Evolutionary conservation across 1,140 invertebrate genomes (phyloP).

Genomic region (Platyscapa corneri): DNA sequence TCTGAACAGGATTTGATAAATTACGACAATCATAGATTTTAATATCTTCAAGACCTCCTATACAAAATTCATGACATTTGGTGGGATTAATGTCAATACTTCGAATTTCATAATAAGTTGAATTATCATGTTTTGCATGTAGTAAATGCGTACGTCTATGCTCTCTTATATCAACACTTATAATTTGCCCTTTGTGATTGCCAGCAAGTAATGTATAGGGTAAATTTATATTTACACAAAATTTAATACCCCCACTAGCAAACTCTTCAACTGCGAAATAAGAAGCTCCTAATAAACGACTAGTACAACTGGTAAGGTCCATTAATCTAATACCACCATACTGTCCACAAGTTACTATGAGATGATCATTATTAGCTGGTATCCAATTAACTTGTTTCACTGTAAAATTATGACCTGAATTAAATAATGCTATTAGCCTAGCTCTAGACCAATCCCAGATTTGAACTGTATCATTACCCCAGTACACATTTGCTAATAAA

Average conservation of each 20-base stretch:
- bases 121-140: constrained; percentile 37
- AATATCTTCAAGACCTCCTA: constrained; percentile 24
- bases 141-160: not conserved
- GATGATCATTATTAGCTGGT: constrained; percentile 30
- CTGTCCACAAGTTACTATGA: constrained; percentile 39
- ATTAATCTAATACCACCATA: constrained; percentile 39
- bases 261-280: constrained; percentile 8
- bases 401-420: constrained; percentile 35
- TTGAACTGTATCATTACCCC: constrained; percentile 39
- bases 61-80: constrained; percentile 39
- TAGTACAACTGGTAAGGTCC: constrained; percentile 18
- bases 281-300: constrained; percentile 13
- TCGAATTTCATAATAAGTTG: constrained; percentile 26
- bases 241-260: constrained; percentile 12
- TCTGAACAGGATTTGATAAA: constrained; percentile 12
- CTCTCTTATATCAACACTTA: constrained; percentile 42
- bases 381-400: constrained; percentile 35
- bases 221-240: constrained; percentile 22
- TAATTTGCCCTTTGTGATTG: constrained; percentile 30
- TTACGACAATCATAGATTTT: constrained; percentile 32
- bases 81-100: constrained; percentile 37
- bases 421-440: constrained; percentile 27
- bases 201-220: constrained; percentile 37
- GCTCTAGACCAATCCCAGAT: constrained; percentile 33
- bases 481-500: constrained; percentile 31